Percentiles rank a stretch among this genome's conserved stretches.
phyloP scores from a whole-genome alignment of 2,113 vertebrate genomes.

The Phasianus colchicus region DNA sequence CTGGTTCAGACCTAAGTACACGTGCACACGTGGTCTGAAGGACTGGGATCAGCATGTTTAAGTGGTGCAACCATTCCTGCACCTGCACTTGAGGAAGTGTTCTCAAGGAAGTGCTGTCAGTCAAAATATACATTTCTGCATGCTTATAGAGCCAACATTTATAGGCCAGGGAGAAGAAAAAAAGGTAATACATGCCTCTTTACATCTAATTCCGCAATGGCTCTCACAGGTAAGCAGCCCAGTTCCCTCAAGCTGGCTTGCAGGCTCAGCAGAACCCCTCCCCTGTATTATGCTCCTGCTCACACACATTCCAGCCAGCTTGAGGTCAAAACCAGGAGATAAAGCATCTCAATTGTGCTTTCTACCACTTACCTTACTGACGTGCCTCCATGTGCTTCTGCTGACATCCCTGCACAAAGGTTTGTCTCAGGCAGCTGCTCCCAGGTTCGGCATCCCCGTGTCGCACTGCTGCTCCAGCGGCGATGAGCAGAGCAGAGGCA shows the following conservation, averaged over 20 bases:
- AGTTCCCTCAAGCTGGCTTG: fast-evolving
- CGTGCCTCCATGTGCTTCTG: neutral
- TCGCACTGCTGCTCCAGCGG: neutral
- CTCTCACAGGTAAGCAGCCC: fast-evolving
- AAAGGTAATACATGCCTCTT: neutral
- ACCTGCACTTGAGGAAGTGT: neutral
- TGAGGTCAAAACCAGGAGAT: neutral
- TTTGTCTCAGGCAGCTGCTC: neutral
- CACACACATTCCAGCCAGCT: fast-evolving
- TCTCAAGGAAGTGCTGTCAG: neutral
- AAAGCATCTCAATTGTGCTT: neutral
- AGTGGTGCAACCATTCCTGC: neutral
- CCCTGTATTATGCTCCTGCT: neutral
- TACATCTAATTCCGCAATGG: neutral
- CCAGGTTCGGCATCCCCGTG: neutral
- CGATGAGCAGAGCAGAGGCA: slow-evolving; percentile 6
- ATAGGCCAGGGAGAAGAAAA: neutral
- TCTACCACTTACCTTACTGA: slow-evolving; percentile 41
- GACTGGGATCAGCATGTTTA: neutral
- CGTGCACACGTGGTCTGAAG: neutral
- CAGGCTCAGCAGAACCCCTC: neutral
- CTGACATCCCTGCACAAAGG: neutral
- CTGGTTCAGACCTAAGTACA: neutral
- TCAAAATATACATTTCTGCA: neutral
- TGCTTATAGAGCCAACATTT: neutral